Percentiles rank a stretch among this genome's conserved stretches.
phyloP scores from a whole-genome alignment of 2,797 vertebrate genomes.

The Perodicticus potto region DNA sequence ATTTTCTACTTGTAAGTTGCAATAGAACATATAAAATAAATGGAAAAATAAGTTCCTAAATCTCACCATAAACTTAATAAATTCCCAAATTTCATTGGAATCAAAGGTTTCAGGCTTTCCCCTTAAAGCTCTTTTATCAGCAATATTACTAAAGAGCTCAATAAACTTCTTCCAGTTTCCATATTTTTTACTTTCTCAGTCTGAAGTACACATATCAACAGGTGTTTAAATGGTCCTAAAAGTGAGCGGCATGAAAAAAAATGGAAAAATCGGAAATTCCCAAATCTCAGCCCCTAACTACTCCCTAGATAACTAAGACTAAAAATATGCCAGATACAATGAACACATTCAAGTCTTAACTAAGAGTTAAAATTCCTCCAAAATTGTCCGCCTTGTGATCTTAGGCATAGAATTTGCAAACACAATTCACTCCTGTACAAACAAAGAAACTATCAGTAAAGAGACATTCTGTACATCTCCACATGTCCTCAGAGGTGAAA shows the following conservation, averaged over 20 bases:
- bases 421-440: neutral
- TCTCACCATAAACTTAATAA: neutral
- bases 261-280: neutral
- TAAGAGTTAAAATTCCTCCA: neutral
- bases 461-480: rapidly evolving
- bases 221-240: neutral
- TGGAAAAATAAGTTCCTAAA: neutral
- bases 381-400: neutral
- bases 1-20: neutral
- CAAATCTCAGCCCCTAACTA: neutral
- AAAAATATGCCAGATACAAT: neutral
- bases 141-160: neutral
- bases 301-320: neutral
- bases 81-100: neutral
- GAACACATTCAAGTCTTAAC: neutral
- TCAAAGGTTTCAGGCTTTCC: neutral
- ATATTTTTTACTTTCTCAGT: neutral
- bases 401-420: neutral
- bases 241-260: neutral
- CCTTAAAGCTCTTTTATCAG: neutral
- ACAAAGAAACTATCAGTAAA: neutral
- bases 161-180: neutral
- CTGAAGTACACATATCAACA: neutral
- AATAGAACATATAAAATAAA: neutral
- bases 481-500: neutral